A percentile compares a stretch with the other conserved stretches of the same genome.
Conservation (phyloP, 2,797 vertebrate genomes). For the Mus caroli region DNA sequence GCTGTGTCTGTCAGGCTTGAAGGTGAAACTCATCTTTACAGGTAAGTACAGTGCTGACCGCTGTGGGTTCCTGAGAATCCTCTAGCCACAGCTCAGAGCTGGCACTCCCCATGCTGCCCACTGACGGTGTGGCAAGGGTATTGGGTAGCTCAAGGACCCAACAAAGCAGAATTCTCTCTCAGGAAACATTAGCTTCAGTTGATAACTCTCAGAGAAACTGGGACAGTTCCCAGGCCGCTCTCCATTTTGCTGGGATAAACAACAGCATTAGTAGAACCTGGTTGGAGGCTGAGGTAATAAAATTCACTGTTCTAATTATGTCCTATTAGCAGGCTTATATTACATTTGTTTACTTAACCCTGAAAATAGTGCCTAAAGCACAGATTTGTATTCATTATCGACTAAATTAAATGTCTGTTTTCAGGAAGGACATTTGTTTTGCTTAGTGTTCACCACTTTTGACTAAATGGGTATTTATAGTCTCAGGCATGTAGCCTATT, state of each 20-base stretch:
- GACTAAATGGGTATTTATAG: constrained; percentile 16
- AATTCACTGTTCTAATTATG: constrained; percentile 64
- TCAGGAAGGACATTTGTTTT: constrained; percentile 40
- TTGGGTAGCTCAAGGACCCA: constrained; percentile 11
- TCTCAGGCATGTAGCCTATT: neutral
- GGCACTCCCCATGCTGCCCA: neutral
- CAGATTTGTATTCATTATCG: neutral
- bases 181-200: constrained; percentile 72
- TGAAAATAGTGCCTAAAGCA: neutral
- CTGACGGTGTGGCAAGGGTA: neutral
- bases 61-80: neutral
- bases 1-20: neutral
- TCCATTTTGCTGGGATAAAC: constrained; percentile 70
- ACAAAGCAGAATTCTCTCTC: constrained; percentile 38
- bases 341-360: constrained; percentile 43
- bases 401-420: constrained; percentile 56
- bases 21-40: neutral
- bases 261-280: constrained; percentile 61
- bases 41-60: neutral
- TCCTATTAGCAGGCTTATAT: constrained; percentile 46
- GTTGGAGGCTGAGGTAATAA: constrained; percentile 44
- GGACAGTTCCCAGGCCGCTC: constrained; percentile 75
- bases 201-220: constrained; percentile 78
- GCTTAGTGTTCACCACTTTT: constrained; percentile 29
- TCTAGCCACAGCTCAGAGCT: neutral